Base-by-base conservation (phyloP, 1,140 invertebrate genomes). In the Neocloeon triangulifer region DNA sequence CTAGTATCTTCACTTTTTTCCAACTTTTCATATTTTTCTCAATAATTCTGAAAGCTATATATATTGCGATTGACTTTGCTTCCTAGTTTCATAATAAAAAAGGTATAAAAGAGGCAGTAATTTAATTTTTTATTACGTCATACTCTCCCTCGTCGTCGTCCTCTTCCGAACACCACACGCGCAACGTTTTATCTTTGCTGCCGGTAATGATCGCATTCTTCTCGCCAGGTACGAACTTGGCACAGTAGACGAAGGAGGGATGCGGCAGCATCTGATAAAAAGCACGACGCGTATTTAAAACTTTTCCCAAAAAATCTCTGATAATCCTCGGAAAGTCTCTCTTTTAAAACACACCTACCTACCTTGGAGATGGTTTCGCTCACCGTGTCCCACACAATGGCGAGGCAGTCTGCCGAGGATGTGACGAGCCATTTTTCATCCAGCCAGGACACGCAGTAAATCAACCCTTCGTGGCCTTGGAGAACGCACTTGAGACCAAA, bases 231-330 rank as follows among this genome's bases (percentile, higher is more conserved):
- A 60, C 50, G 39, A 67, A 70, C 53, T 59, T 59, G 2, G 59
- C 61, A 33, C 53, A 59, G 37, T 74, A 74, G 5, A 74, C 65
- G 47, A 66, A 74, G 1, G 60, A 61, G 10, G 70, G 69, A 49
- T 74, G 70, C 14, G 64, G 58, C 23, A 73, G 44, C 33, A 65
- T 48, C 51, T 63, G n/a, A n/a, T n/a, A n/a, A n/a, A n/a, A n/a
- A n/a, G n/a, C n/a, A n/a, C n/a, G n/a, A n/a, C n/a, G n/a, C n/a
- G n/a, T n/a, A n/a, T n/a, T n/a, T n/a, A n/a, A n/a, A n/a, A n/a
- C n/a, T n/a, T n/a, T n/a, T n/a, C n/a, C n/a, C n/a, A n/a, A n/a
- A n/a, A n/a, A n/a, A n/a, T n/a, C n/a, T n/a, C n/a, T n/a, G n/a
- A n/a, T n/a, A n/a, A n/a, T n/a, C n/a, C n/a, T n/a, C n/a, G n/a